Percentiles rank a stretch among this genome's conserved stretches.
Conservation (phyloP, 2,888 invertebrate genomes). For the Himalopsyche kuldschensis region DNA sequence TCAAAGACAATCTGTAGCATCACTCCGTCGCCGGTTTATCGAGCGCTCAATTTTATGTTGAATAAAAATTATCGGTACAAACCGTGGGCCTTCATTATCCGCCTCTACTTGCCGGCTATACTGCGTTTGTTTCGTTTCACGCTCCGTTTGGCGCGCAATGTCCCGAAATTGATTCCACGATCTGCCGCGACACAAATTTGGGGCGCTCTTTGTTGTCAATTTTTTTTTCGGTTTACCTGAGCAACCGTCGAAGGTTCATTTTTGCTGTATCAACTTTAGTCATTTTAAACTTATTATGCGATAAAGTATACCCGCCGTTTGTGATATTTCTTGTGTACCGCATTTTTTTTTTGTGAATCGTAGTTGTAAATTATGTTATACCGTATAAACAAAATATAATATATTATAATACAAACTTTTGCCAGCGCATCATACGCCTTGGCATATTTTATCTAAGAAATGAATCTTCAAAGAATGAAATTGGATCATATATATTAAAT, state of each 20-base stretch:
- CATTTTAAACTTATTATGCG: neutral
- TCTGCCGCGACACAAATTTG: neutral
- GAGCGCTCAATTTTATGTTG: conserved; percentile 1
- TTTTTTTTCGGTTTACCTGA: neutral
- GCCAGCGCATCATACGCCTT: no score
- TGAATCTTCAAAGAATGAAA: no score
- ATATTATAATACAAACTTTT: no score
- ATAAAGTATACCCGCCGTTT: neutral
- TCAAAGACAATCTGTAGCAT: neutral
- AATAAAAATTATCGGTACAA: conserved; percentile 6
- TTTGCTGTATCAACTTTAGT: neutral
- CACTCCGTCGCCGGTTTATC: neutral
- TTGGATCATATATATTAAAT: no score
- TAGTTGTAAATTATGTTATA: no score
- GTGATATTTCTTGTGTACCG: neutral
- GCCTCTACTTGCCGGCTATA: neutral
- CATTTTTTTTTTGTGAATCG: no score
- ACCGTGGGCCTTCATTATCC: neutral
- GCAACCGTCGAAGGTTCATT: neutral
- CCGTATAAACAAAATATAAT: no score
- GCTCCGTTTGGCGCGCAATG: neutral
- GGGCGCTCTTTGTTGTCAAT: neutral
- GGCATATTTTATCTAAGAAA: no score
- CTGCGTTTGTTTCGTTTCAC: neutral
- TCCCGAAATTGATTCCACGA: neutral